Base-by-base conservation (phyloP, 2,888 invertebrate species). In the Noctuana brunneofusca region DNA sequence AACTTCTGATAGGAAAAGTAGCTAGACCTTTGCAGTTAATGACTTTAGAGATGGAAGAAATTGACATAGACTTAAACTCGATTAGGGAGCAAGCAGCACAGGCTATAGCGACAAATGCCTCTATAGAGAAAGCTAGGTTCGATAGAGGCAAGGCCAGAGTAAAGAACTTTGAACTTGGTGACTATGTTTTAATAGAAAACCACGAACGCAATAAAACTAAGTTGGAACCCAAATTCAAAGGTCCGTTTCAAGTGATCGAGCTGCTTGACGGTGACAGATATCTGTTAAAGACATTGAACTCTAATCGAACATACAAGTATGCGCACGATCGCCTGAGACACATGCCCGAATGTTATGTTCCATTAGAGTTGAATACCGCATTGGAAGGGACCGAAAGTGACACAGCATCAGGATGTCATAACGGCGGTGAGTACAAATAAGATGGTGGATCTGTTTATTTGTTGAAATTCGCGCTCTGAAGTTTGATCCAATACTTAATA, bases 201-300 rank as follows among this genome's bases (percentile, higher is more conserved):
- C 16, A 63, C 0, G 65, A 62, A 20, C 49, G 65, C 0, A 63
- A 58, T 43, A 66, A 69, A 56, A 65, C 66, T 0, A 72, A 72
- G 30, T 52, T 73, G 2, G 70, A 71, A 20, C 64, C 70, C 0
- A 73, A 70, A 41, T 71, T 41, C 50, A 69, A 63, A 43, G 73
- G 70, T 0, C 68, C 71, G 0, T 71, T 67, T 53, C 41, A 65
- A 54, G 48, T 71, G 0, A 46, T 65, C 8, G 67, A 70, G 11
- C 12, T 72, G 2, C 8, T 49, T 8, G 24, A 24, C 6, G 49
- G 49, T 49, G 49, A 49, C n/a, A 11, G 49, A n/a, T 49, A 49
- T 49, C 12, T 22, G 11, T 49, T 49, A 2, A 49, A 49, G 24
- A 12, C 49, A 14, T 24, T 49, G 8, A 27, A 9, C n/a, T 9